phyloP scores from a whole-genome alignment of 2,888 invertebrate species.

The Amphipoea lucens region DNA sequence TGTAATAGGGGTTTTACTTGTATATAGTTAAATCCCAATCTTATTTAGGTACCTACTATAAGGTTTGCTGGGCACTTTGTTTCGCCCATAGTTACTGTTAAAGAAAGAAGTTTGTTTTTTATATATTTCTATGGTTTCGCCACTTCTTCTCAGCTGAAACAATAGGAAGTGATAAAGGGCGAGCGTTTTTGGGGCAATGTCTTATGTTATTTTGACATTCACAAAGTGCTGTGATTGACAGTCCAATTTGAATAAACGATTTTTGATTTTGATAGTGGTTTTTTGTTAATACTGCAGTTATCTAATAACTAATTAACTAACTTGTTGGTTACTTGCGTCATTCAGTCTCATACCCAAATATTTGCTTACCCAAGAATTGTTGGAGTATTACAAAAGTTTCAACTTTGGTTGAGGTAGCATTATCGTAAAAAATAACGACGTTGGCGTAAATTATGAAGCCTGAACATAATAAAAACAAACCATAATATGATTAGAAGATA shows the following conservation, averaged over 20 bases:
- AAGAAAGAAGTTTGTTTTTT: too few species aligned
- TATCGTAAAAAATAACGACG: constrained; percentile 40
- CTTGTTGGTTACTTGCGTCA: constrained; percentile 15
- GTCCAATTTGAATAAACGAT: background rate
- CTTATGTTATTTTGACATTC: background rate
- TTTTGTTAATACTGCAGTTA: background rate
- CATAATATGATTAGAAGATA: background rate
- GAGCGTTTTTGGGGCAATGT: background rate
- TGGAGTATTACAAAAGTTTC: constrained; percentile 23
- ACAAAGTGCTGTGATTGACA: background rate
- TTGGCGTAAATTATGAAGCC: constrained; percentile 26
- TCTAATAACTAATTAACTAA: background rate
- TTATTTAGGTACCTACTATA: too few species aligned
- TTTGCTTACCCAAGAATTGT: constrained; percentile 18
- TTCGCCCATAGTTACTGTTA: too few species aligned
- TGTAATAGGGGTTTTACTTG: background rate
- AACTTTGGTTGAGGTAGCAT: constrained; percentile 6
- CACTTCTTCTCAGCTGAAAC: background rate
- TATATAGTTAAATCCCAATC: background rate
- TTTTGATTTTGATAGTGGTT: background rate
- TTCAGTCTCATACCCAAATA: constrained; percentile 17
- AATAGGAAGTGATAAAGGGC: background rate
- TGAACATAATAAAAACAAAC: constrained; percentile 33
- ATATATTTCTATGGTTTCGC: background rate
- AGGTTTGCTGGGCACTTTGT: too few species aligned